Evolutionary conservation across 2,888 invertebrate species (phyloP), one percentile per base, ranked within the genome.

Genomic region (Palloptera scutellata): DNA sequence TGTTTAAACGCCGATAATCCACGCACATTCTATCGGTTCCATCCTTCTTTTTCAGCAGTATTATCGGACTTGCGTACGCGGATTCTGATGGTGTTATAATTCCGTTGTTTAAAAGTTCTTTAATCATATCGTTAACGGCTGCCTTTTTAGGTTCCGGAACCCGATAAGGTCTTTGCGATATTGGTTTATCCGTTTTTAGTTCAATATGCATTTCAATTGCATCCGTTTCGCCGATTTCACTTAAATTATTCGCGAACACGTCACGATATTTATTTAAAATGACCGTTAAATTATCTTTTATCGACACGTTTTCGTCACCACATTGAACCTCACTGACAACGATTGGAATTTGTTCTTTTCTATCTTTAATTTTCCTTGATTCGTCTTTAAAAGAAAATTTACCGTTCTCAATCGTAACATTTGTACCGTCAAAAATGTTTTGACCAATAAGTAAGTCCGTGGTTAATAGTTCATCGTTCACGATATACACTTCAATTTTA

Each of bases 1-100:
- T 58, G 54, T 73, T 70, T 11, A 73, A 40, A 1, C 61, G 65
- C 13, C 70, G 64, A 51, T 68, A 69, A 15, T 71, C 69, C 5
- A 66, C 57, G 10, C 69, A 70, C 13, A 69, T n/a, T 11, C 69
- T 62, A 15, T 71, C 67, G n/a, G 54, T 45, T 12, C 69, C 63
- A 61, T 74, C 42, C 51, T 71, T 70, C 54, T 70, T 72, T 59
- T 70, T 71, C 0, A 72, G 68, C 13, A 74, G 19, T 40, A 71
- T 62, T 10, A 72, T 70, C 8, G 72, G 71, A 40, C 72, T 74
- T 1, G 69, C 66, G 45, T 67, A 72, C 52, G 69, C 67, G 0
- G 71, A 70, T 42, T 59, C 62, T 1, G 70, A 73, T 20, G 68
- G 41, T 15, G 5, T 19, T 15, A 72, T 69, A 1, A 74, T 71